Evolutionary conservation across 2,113 vertebrate genomes (phyloP).

Genomic region (Actinemys pallida): DNA sequence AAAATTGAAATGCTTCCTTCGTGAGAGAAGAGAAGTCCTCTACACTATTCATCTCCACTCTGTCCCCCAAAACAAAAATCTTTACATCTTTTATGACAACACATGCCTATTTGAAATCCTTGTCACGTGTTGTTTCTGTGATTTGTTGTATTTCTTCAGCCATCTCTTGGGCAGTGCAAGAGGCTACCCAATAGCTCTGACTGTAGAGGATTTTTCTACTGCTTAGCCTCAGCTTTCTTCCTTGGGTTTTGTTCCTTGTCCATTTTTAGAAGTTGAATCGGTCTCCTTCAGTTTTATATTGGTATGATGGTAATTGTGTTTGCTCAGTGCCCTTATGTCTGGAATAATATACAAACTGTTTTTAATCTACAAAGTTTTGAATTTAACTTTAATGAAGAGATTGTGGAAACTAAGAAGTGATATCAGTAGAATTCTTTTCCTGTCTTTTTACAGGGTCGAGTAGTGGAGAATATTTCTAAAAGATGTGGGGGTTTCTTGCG

Average conservation of each 20-base stretch:
- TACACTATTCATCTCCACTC: neutral
- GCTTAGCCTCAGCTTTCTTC: fast-evolving
- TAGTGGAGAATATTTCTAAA: conserved; percentile 99
- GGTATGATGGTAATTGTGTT: fast-evolving
- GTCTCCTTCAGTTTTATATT: neutral
- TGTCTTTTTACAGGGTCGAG: conserved; percentile 86
- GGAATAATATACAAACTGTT: fast-evolving
- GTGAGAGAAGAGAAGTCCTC: fast-evolving
- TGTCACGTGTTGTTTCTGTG: no score
- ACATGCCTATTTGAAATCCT: fast-evolving
- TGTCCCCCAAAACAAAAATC: neutral
- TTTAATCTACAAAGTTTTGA: fast-evolving
- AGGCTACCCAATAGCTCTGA: neutral
- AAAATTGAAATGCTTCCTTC: neutral
- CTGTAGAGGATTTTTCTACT: fast-evolving
- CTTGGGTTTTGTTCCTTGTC: neutral
- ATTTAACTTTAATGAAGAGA: fast-evolving
- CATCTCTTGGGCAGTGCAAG: neutral
- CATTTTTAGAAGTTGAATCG: conserved; percentile 57
- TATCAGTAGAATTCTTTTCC: neutral
- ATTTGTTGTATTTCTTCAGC: neutral
- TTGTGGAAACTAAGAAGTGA: neutral
- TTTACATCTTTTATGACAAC: neutral
- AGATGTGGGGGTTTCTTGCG: conserved; percentile 97
- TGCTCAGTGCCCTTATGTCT: fast-evolving